phyloP scores from a whole-genome alignment of 2,113 vertebrate genomes.

The Acrocephalus kingi region DNA sequence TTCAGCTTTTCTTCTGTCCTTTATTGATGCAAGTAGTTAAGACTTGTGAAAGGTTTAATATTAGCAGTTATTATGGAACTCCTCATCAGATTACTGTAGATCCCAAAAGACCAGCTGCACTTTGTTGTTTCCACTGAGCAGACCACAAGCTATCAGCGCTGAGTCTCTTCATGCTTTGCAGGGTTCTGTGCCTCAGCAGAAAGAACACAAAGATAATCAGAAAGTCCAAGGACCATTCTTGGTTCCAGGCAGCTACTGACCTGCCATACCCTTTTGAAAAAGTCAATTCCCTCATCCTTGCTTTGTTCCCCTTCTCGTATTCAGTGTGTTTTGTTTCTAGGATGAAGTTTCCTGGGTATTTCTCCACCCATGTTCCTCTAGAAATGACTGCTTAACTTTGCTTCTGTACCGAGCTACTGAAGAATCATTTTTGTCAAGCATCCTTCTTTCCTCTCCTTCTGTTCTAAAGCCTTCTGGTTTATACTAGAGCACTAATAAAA shows the following conservation, averaged over 20 bases:
- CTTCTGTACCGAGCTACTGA: not conserved
- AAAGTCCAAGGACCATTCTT: not conserved
- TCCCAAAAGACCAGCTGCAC: slow-evolving; percentile 2
- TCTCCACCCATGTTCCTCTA: not conserved
- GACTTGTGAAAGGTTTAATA: slow-evolving; percentile 23
- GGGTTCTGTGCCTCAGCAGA: not conserved
- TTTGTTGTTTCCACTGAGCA: not conserved
- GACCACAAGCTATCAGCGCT: not conserved
- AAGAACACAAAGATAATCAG: not conserved
- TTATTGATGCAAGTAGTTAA: not conserved
- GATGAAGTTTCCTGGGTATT: not conserved
- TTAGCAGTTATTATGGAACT: slow-evolving; percentile 21
- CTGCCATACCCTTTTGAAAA: not conserved
- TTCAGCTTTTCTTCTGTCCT: not conserved
- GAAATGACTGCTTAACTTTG: not conserved
- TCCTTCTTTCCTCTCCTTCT: not conserved
- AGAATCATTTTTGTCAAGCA: not conserved
- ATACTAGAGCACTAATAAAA: not conserved
- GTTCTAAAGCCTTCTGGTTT: not conserved
- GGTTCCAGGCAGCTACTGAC: not conserved
- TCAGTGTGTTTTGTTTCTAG: not conserved
- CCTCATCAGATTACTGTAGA: slow-evolving; percentile 8
- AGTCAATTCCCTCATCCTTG: not conserved
- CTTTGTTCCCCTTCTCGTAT: not conserved
- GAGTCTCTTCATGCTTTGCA: not conserved